Evolutionary conservation across 2,113 vertebrate species (phyloP).

Genomic region (Oncorhynchus clarkii): DNA sequence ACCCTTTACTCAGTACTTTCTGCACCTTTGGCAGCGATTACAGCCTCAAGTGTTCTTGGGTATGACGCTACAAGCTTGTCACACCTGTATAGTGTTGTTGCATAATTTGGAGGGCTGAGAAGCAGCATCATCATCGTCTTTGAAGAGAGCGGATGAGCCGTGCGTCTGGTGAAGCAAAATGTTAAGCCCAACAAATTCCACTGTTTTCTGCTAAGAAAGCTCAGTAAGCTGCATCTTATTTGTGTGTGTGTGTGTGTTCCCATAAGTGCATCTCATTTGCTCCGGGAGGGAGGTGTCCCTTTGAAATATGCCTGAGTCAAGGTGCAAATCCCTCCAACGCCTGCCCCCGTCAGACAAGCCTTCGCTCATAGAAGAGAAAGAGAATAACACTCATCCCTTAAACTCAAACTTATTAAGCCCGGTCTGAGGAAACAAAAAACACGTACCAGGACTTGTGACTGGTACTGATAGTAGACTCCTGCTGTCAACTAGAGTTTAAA

Average conservation of each 20-base stretch:
- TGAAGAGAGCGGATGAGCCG: slow-evolving; percentile 44
- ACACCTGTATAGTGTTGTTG: not conserved
- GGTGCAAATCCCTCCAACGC: slow-evolving; percentile 42
- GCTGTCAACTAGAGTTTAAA: not conserved
- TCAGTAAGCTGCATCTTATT: not conserved
- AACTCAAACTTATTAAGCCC: slow-evolving; percentile 16
- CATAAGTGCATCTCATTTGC: slow-evolving; percentile 55
- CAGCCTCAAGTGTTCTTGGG: too few relatives aligned
- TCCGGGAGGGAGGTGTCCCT: slow-evolving; percentile 34
- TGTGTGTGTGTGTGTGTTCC: too few relatives aligned
- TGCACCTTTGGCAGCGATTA: too few relatives aligned
- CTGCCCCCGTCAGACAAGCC: slow-evolving; percentile 16
- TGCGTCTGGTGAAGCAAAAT: slow-evolving; percentile 47
- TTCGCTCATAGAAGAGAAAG: not conserved
- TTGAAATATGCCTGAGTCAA: slow-evolving; percentile 62
- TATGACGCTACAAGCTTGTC: too few relatives aligned
- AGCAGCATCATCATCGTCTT: slow-evolving; percentile 17
- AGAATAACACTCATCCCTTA: not conserved
- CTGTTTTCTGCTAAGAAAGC: slow-evolving; percentile 61
- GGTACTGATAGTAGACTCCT: not conserved
- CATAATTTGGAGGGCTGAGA: slow-evolving; percentile 36
- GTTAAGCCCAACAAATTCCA: slow-evolving; percentile 66
- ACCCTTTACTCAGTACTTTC: too few relatives aligned
- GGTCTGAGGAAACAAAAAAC: not conserved
- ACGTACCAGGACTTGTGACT: not conserved